Evolutionary conservation across 2,797 vertebrate species (phyloP).

Genomic region (Nyctibius grandis): DNA sequence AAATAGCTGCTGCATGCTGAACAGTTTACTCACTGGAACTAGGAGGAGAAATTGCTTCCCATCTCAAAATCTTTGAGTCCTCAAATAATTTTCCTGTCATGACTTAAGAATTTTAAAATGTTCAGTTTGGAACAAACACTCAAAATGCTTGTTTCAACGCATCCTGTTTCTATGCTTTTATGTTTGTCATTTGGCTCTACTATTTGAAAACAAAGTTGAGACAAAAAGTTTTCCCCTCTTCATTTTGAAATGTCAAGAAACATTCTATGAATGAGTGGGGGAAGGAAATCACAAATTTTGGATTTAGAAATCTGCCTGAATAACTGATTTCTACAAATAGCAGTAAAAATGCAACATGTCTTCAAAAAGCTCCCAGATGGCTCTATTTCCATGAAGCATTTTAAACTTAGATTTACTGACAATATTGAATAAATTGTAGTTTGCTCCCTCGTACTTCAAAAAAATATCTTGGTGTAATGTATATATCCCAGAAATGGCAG

Average conservation of each 20-base stretch:
- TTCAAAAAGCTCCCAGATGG: conserved; percentile 10
- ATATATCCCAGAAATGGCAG: not conserved
- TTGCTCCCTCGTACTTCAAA: not conserved
- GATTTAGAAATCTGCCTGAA: conserved; percentile 15
- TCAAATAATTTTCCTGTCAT: not conserved
- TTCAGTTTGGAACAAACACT: not conserved
- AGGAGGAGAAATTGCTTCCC: not conserved
- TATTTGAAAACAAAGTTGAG: not conserved
- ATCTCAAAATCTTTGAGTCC: not conserved
- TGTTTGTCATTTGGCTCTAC: not conserved
- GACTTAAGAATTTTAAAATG: not conserved
- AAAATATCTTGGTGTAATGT: not conserved
- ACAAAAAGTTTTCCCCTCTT: not conserved
- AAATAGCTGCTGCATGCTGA: not conserved
- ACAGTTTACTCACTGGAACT: not conserved
- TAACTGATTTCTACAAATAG: conserved; percentile 7
- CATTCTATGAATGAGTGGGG: not conserved
- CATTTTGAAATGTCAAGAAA: not conserved
- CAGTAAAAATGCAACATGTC: not conserved
- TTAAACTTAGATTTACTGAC: not conserved
- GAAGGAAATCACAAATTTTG: not conserved
- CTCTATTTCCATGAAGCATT: not conserved
- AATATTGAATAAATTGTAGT: not conserved
- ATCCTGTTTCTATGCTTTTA: not conserved
- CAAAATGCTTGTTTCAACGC: not conserved